phyloP scores from a whole-genome alignment of 2,113 vertebrate species.

The Sardina pilchardus region DNA sequence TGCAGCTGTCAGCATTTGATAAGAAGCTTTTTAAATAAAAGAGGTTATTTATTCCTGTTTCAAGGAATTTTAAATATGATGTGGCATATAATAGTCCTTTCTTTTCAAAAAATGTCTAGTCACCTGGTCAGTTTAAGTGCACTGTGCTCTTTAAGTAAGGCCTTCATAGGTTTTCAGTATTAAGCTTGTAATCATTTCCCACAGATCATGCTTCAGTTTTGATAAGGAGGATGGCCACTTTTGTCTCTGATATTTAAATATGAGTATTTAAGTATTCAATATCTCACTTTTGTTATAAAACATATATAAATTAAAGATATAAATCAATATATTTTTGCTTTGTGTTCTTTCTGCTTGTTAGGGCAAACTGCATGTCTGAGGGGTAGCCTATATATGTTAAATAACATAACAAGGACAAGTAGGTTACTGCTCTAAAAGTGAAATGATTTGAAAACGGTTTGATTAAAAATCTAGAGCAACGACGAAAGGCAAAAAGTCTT shows the following conservation, averaged over 20 bases:
- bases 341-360: neutral
- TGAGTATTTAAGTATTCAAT: constrained; percentile 38
- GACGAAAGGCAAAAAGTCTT: neutral
- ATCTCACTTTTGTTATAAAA: constrained; percentile 29
- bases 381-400: neutral
- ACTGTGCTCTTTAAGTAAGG: constrained; percentile 44
- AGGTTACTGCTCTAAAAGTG: neutral
- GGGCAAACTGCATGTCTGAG: neutral
- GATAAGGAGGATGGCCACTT: constrained; percentile 53
- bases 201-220: constrained; percentile 35
- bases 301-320: constrained; percentile 46
- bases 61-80: constrained; percentile 70
- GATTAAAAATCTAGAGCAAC: neutral
- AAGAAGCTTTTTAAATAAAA: constrained; percentile 68
- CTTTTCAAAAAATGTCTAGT: constrained; percentile 44
- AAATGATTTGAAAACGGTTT: neutral
- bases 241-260: constrained; percentile 60
- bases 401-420: neutral
- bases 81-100: constrained; percentile 45
- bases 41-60: constrained; percentile 75
- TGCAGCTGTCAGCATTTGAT: constrained; percentile 58
- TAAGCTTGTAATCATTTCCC: constrained; percentile 8
- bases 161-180: constrained; percentile 21
- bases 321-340: neutral
- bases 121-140: constrained; percentile 48